Evolutionary conservation across 2,888 invertebrate species (phyloP).

Genomic region (Herminia tarsipennalis): DNA sequence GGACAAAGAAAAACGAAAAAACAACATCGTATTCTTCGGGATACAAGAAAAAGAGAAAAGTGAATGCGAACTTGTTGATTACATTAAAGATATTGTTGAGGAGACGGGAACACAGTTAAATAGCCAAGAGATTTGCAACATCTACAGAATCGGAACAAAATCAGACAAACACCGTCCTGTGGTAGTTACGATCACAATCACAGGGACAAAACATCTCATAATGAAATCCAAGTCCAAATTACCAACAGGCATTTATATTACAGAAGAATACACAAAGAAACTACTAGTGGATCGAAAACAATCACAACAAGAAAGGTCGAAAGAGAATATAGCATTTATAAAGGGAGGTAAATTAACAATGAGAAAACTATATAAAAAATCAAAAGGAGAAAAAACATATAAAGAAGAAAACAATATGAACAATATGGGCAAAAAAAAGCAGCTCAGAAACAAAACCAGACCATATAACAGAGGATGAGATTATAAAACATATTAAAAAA

Average conservation of each 20-base stretch:
- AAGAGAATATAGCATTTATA: background rate
- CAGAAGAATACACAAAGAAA: background rate
- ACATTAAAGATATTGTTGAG: conserved; percentile 14
- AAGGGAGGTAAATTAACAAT: background rate
- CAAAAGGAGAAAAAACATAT: background rate
- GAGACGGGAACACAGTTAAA: conserved; percentile 10
- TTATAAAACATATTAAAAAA: too few species aligned
- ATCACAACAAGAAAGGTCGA: background rate
- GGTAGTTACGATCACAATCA: background rate
- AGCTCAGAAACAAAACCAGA: too few species aligned
- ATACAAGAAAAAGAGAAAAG: conserved; percentile 19
- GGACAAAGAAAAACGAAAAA: conserved; percentile 19
- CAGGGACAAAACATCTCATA: background rate
- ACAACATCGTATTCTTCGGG: conserved; percentile 23
- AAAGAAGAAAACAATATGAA: too few species aligned
- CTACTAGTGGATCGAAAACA: background rate
- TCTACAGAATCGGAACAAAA: background rate
- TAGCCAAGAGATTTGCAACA: background rate
- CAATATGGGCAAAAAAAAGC: too few species aligned
- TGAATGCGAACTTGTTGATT: conserved; percentile 19
- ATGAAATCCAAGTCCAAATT: background rate
- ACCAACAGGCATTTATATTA: background rate
- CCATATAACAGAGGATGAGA: too few species aligned
- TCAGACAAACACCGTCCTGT: background rate
- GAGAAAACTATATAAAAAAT: background rate